phyloP scores from a whole-genome alignment of 2,797 vertebrate species.

The Phrynocephalus vlangalii region DNA sequence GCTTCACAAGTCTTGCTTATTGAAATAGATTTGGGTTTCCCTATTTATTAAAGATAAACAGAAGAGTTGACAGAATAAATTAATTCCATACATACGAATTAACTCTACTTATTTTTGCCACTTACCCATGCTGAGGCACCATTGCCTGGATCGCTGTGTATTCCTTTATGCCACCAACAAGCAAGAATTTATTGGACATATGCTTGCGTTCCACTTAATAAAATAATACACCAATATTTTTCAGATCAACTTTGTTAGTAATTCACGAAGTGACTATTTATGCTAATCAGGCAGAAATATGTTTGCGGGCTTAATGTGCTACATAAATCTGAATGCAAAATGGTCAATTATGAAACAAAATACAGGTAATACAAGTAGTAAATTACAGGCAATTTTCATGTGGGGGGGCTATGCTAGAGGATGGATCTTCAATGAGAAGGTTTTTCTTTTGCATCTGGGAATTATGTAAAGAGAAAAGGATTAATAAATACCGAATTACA shows the following conservation, averaged over 20 bases:
- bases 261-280: constrained; percentile 87
- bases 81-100: constrained; percentile 27
- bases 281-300: constrained; percentile 85
- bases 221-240: constrained; percentile 81
- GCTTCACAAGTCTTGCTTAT: constrained; percentile 24
- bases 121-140: constrained; percentile 11
- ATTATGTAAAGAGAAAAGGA: constrained; percentile 82
- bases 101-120: constrained; percentile 42
- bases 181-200: constrained; percentile 81
- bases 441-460: constrained; percentile 77
- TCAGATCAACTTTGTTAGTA: constrained; percentile 86
- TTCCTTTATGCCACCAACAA: constrained; percentile 66
- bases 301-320: constrained; percentile 82
- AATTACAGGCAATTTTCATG: constrained; percentile 73
- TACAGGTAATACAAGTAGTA: constrained; percentile 84
- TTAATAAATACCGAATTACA: constrained; percentile 83
- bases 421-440: constrained; percentile 81
- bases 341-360: constrained; percentile 85
- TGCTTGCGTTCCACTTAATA: constrained; percentile 83
- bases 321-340: constrained; percentile 88
- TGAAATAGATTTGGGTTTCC: constrained; percentile 54
- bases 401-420: constrained; percentile 41
- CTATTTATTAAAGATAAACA: constrained; percentile 70
- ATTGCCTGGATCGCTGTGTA: constrained; percentile 35
- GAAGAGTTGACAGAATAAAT: constrained; percentile 58